phyloP scores from a whole-genome alignment of 1,140 invertebrate genomes.

The Penaeus japonicus region DNA sequence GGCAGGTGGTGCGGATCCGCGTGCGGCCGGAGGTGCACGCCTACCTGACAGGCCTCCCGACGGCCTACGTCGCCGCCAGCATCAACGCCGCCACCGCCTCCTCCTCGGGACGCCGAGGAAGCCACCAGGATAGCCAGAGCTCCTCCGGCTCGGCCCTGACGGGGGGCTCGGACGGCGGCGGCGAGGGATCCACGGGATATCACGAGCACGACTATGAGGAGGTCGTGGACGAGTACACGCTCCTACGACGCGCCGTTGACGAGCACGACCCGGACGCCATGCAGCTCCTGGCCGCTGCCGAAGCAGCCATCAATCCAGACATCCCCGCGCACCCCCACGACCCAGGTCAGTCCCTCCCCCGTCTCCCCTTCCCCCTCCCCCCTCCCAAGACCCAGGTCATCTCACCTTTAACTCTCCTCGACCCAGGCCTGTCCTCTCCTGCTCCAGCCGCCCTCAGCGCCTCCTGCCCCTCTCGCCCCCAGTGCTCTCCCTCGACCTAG shows the following conservation, averaged over 20 bases:
- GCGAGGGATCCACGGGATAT: constrained; percentile 57
- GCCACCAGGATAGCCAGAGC: constrained; percentile 56
- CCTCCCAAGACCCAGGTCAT: neutral
- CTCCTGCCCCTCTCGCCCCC: neutral
- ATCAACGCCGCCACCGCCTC: neutral
- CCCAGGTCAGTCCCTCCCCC: constrained; percentile 44
- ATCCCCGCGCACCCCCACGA: constrained; percentile 18
- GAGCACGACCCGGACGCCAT: constrained; percentile 58
- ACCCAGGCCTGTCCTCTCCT: neutral
- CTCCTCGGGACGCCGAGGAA: constrained; percentile 49
- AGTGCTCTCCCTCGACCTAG: neutral
- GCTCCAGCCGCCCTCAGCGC: neutral
- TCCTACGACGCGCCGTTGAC: constrained; percentile 52
- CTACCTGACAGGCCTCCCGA: constrained; percentile 56
- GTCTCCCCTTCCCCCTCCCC: neutral
- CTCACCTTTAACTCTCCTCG: neutral
- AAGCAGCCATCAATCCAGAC: constrained; percentile 49
- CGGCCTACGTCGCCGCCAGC: constrained; percentile 33
- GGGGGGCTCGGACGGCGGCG: constrained; percentile 53
- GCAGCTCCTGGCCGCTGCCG: constrained; percentile 34
- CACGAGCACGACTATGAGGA: constrained; percentile 58
- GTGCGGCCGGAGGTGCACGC: constrained; percentile 59
- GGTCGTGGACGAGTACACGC: constrained; percentile 57
- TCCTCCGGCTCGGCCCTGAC: constrained; percentile 58
- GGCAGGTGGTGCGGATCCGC: constrained; percentile 56